Base-by-base conservation (phyloP, 2,113 vertebrate genomes). In the Xyliphius kryptos region DNA sequence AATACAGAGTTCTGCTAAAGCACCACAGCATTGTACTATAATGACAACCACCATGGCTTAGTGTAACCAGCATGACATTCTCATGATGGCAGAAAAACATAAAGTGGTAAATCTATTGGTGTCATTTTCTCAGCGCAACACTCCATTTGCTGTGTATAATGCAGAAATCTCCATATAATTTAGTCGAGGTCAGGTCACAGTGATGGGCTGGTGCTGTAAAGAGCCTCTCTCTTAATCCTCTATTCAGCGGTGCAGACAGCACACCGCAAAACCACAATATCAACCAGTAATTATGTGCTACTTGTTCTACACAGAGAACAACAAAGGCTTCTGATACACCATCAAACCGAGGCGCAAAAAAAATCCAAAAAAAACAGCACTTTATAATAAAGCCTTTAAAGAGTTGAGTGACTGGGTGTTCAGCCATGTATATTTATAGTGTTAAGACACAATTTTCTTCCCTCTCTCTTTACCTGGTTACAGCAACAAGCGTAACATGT, bases 401-500 rank as follows among this genome's bases (percentile, higher is more conserved):
- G 66, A 59, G 74, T n/a, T 56, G 62, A 47, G 60, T 26, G n/a
- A n/a, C n/a, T n/a, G n/a, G n/a, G 46, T 58, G 58, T 44, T 46
- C 56, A 21, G 64, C 74, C 26, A 69, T 77, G 74, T 76, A 74
- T 74, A 79, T 80, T 79, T 81, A 72, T 73, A 70, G 73, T 66
- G 69, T 76, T 76, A 77, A 76, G 77, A 70, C 54, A 86, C 85
- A 79, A 86, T 87, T 87, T 74, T 86, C 85, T 78, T 62, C 61
- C n/a, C 37, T 22, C 51, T 64, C 51, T 73, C 55, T 46, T 55
- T 59, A 77, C 75, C 75, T 79, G 79, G 77, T 72, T 66, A 77
- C 67, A 71, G 85, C 89, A 89, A 92, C 87, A 91, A 89, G 88
- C 87, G 82, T 83, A 82, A 86, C 87, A 82, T 92, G 89, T 95